Evolutionary conservation across 2,888 invertebrate genomes (phyloP).

Genomic region (Ypsolopha sequella): DNA sequence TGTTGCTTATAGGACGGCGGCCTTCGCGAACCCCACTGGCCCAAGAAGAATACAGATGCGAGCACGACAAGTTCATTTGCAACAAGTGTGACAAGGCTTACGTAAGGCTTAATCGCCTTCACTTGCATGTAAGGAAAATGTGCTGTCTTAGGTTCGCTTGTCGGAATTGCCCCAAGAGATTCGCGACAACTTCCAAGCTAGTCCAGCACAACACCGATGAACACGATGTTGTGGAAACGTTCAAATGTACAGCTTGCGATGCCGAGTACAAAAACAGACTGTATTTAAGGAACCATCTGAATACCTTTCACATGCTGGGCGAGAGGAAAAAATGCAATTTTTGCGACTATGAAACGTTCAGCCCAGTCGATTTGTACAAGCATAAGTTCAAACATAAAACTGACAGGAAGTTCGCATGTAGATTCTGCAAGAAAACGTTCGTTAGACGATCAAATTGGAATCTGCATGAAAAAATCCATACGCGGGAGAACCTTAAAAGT

Average conservation of each 20-base stretch:
- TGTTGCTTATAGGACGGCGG: no score
- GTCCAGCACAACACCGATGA: neutral
- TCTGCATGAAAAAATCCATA: neutral
- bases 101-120: neutral
- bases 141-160: no score
- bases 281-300: neutral
- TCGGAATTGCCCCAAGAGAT: no score
- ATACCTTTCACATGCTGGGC: conserved; percentile 15
- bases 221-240: neutral
- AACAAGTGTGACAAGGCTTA: neutral
- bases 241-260: neutral
- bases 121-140: neutral
- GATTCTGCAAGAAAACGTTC: neutral
- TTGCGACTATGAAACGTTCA: conserved; percentile 14
- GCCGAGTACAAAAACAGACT: neutral
- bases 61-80: neutral
- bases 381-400: neutral
- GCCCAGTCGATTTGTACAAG: conserved; percentile 9
- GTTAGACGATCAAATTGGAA: neutral
- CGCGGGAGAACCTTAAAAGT: conserved; percentile 4
- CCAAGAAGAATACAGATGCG: neutral
- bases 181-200: neutral
- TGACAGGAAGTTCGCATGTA: neutral
- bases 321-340: conserved; percentile 25
- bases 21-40: no score